Conservation (phyloP, 1,140 invertebrate genomes). For the Leptinotarsa lineolata region DNA sequence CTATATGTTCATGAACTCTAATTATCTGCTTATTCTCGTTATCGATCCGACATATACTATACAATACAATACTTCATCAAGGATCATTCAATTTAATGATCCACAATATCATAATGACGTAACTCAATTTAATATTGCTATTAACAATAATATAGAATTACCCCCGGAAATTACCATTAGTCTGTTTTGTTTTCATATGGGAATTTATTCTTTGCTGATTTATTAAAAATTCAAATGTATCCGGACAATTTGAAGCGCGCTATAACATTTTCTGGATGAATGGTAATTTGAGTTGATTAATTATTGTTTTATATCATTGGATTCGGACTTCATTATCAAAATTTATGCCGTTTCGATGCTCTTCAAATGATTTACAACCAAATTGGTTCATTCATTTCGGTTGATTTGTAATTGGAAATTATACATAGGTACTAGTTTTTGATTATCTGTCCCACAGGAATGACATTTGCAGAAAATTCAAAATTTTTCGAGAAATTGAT, state of each 20-base stretch:
- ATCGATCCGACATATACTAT: not conserved
- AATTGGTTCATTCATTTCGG: not conserved
- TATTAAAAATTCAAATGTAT: not conserved
- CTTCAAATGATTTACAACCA: not conserved
- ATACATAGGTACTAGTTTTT: not conserved
- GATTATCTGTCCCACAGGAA: not conserved
- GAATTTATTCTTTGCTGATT: not conserved
- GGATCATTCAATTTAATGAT: not conserved
- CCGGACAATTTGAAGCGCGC: not conserved
- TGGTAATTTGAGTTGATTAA: not conserved
- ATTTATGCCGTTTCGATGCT: not conserved
- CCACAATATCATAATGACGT: not conserved
- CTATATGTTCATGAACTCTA: not conserved
- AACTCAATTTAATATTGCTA: not conserved
- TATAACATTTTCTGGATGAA: conserved; percentile 2
- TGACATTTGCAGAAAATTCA: too few relatives aligned
- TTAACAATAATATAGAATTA: not conserved
- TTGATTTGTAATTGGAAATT: not conserved
- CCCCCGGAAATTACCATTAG: not conserved
- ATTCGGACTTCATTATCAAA: not conserved
- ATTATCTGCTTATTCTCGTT: not conserved
- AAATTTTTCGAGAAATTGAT: too few relatives aligned
- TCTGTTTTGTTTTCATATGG: not conserved
- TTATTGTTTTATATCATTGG: conserved; percentile 1
- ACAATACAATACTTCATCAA: not conserved